Percentiles rank a stretch among this genome's conserved stretches.
These are phyloP conservation scores for Morpho helenor DNA, from an alignment of 2,888 invertebrate species.

Conservation along the genomic window DNA sequence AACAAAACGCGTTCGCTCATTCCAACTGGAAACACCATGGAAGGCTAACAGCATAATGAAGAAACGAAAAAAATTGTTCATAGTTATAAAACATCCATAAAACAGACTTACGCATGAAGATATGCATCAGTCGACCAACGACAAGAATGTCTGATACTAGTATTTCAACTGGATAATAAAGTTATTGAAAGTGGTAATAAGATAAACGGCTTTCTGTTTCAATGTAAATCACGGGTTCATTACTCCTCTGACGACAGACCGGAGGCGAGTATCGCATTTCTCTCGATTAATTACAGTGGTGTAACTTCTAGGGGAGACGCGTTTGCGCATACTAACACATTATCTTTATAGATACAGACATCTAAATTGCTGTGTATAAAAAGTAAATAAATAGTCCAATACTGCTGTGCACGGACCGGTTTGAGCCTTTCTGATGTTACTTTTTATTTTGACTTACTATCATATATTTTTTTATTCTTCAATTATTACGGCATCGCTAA, in stretches of 20 bases:
- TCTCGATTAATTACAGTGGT: conserved; percentile 64
- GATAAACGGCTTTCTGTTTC: conserved; percentile 69
- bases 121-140: too few species aligned
- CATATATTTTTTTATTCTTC: too few species aligned
- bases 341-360: conserved; percentile 4
- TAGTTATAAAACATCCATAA: too few species aligned
- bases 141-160: too few species aligned
- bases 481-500: too few species aligned
- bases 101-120: too few species aligned
- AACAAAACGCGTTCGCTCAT: too few species aligned
- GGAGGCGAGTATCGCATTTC: conserved; percentile 70
- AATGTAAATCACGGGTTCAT: conserved; percentile 75
- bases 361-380: neutral
- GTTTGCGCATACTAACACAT: conserved; percentile 2
- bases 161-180: conserved; percentile 57
- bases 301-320: conserved; percentile 6
- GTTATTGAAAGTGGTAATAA: conserved; percentile 79
- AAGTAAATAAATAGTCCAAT: too few species aligned
- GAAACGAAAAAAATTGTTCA: too few species aligned
- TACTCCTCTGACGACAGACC: conserved; percentile 69
- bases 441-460: too few species aligned
- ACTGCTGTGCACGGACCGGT: neutral
- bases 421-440: neutral
- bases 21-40: too few species aligned
- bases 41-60: too few species aligned